Percentiles rank a stretch among this genome's conserved stretches.
phyloP scores from a whole-genome alignment of 2,797 vertebrate species.

The Phoebastria nigripes region DNA sequence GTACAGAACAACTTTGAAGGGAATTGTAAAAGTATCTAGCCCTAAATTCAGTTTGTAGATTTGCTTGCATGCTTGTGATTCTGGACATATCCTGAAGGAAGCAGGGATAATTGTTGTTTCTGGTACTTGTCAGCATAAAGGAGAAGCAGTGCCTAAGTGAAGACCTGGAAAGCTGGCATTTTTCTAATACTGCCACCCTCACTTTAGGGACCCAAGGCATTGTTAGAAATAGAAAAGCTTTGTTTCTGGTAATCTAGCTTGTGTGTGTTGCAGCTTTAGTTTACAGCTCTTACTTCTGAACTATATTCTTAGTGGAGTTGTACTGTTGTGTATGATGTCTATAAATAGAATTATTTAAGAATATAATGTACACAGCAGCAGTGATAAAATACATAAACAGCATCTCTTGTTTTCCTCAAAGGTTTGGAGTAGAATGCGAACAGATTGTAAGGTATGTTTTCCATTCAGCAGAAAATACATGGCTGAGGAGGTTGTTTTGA shows the following conservation, averaged over 20 bases:
- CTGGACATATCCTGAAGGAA: neutral
- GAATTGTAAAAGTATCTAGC: neutral
- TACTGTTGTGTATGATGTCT: neutral
- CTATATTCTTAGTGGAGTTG: neutral
- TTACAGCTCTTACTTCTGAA: neutral
- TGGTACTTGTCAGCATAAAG: neutral
- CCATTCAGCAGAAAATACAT: constrained; percentile 17
- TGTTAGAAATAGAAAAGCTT: neutral
- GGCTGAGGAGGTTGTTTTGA: constrained; percentile 36
- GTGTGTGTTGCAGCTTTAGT: neutral
- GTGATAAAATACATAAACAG: neutral
- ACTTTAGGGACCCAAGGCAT: neutral
- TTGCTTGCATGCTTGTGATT: neutral
- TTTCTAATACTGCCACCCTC: neutral
- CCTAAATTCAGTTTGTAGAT: neutral
- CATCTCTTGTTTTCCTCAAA: constrained; percentile 20
- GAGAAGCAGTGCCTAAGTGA: neutral
- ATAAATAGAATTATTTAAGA: constrained; percentile 6
- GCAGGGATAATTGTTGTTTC: neutral
- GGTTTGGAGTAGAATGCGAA: neutral
- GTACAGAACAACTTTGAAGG: neutral
- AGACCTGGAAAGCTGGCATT: neutral
- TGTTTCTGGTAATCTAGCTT: neutral
- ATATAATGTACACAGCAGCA: neutral
- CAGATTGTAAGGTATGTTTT: constrained; percentile 13